Evolutionary conservation across 2,113 vertebrate species (phyloP).

Genomic region (Phycodurus eques): DNA sequence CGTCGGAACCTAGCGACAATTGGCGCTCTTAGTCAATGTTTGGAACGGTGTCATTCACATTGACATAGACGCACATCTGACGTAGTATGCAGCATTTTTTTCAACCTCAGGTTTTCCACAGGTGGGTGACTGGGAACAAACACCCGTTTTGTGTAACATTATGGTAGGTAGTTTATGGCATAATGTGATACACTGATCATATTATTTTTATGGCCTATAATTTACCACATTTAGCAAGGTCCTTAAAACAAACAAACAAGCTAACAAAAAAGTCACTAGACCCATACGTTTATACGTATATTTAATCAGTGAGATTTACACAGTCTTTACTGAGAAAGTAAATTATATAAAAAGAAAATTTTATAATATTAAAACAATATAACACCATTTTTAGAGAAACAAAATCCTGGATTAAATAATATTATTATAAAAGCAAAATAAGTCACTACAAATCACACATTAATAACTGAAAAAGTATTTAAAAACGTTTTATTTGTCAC

Average conservation of each 20-base stretch:
- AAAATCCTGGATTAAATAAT: too few relatives aligned
- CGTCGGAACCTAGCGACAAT: constrained; percentile 18
- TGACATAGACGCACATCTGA: neutral
- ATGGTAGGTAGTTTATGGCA: neutral
- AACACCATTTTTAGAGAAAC: too few relatives aligned
- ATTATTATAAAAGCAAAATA: too few relatives aligned
- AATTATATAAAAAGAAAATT: too few relatives aligned
- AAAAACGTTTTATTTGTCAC: too few relatives aligned
- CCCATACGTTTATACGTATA: too few relatives aligned
- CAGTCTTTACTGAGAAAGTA: too few relatives aligned
- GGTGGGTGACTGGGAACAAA: neutral
- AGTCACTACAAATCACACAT: too few relatives aligned
- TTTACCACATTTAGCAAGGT: neutral
- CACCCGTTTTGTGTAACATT: neutral
- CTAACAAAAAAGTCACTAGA: too few relatives aligned
- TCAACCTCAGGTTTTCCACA: neutral
- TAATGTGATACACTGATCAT: neutral
- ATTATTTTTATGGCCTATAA: neutral
- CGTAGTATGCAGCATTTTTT: neutral
- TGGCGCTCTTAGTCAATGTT: neutral
- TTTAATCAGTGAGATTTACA: too few relatives aligned
- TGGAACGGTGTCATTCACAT: constrained; percentile 10
- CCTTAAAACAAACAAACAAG: neutral
- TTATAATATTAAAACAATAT: too few relatives aligned
- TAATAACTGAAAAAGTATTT: too few relatives aligned